These are phyloP conservation scores for Gymnogyps californianus DNA, from an alignment of 2,113 vertebrate genomes.

Conservation along the genomic window DNA sequence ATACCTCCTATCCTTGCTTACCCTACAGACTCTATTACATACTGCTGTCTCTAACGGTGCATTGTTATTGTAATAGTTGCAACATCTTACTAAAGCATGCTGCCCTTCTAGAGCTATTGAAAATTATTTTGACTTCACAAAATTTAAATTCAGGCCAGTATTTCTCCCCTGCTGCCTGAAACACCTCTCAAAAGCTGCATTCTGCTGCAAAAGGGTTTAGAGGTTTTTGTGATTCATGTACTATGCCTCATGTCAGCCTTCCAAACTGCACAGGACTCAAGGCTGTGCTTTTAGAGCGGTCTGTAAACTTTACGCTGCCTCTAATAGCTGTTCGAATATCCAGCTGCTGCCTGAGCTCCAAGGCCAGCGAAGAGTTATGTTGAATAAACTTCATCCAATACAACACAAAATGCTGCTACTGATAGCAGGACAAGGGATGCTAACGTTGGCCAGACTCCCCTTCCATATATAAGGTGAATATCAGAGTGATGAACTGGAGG, in stretches of 20 bases:
- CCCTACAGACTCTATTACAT: neutral
- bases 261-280: neutral
- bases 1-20: neutral
- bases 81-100: neutral
- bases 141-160: neutral
- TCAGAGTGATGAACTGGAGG: neutral
- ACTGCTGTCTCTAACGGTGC: neutral
- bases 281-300: neutral
- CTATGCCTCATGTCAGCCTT: neutral
- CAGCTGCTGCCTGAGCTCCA: neutral
- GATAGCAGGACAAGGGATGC: neutral
- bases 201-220: neutral
- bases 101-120: neutral
- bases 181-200: neutral
- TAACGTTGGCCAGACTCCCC: neutral
- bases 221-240: neutral
- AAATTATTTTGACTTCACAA: neutral
- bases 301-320: neutral
- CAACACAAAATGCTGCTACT: neutral
- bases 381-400: accelerated
- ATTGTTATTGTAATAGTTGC: neutral
- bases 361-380: neutral
- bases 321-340: neutral
- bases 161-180: neutral
- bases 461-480: neutral